Evolutionary conservation across 2,113 vertebrate genomes (phyloP), one percentile per base, ranked within the genome.

Genomic region (Syngnathoides biaculeatus): DNA sequence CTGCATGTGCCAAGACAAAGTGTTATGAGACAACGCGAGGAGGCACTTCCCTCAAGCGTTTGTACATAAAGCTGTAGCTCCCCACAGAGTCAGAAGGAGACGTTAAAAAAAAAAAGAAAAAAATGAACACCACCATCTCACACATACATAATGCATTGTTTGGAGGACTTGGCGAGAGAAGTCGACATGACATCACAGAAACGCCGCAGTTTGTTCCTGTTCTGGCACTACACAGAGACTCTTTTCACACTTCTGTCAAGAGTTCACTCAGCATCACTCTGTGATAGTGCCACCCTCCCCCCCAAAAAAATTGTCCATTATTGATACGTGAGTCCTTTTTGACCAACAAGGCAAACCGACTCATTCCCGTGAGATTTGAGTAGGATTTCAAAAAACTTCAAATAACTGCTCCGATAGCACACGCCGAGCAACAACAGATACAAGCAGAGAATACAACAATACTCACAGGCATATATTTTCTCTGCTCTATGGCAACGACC

Each of bases 131-230:
- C 60, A 43, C 60, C 60, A 43, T 43, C 39, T 62, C 60, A 17
- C 40, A 62, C 60, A 62, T 62, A 62, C 43, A 62, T 62, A 62
- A 62, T 62, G 60, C 60, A 62, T 62, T 62, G 60, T 62, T 45
- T 26, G 39, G 60, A 17, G 60, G 39, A 17, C 60, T 61, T 20
- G 13, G 38, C 20, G 19, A 38, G 22, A 62, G 60, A 62, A 62
- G 22, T 1, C 13, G 39, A 45, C 22, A 22, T 62, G 60, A 62
- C 60, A 62, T 62, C 39, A 43, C n/a, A 24, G 40, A 62, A 62
- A 62, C 22, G 4, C n/a, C 3, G 19, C 60, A 7, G 60, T 62
- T 62, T 62, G 60, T 43, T 62, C 40, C 11, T 62, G n/a, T 40
- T 62, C 60, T 24, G 24, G 14, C 39, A 62, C 60, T 43, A 62